Base-by-base conservation (phyloP, 2,888 invertebrate genomes). In the Agrotis clavis region DNA sequence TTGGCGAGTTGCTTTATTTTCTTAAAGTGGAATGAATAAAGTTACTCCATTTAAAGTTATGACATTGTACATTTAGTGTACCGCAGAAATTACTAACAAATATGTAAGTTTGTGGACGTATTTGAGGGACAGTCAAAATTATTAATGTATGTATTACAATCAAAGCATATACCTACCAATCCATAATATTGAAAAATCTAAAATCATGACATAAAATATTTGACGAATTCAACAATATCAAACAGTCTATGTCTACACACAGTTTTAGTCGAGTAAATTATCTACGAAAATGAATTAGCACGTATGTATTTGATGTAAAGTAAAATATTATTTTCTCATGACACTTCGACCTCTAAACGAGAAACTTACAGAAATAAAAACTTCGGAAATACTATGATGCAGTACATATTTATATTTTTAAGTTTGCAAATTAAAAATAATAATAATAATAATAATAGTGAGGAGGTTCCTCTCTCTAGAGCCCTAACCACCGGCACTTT, bases 311-410 rank as follows among this genome's bases (percentile, higher is more conserved):
- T 53, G 19, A 50, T 60, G 54, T 25, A 47, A 56, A 66, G n/a
- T 59, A 70, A 57, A 25, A 35, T 57, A 57, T 41, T 54, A 50
- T 71, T 54, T 73, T 68, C 71, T 57, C 19, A 66, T 60, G 71
- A 79, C 83, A 77, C 30, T 72, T 60, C 48, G 61, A 76, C 66
- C 68, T 66, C 78, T 67, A 78, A 72, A 69, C 45, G 16, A 51
- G 51, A 67, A 57, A 21, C 50, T 35, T 30, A 57, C 45, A 59
- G 70, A 79, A 83, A 81, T 76, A 76, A 72, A 69, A 53, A 63
- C 64, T 35, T 71, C 57, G 21, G n/a, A 63, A 80, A 76, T 76
- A 76, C 59, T 25, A 68, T 19, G 47, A 66, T 30, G 18, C 61
- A 51, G 25, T n/a, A 16, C 16, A 41, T 54, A 50, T 64, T 71